Evolutionary conservation across 2,888 invertebrate genomes (phyloP).

Genomic region (Furcula furcula): DNA sequence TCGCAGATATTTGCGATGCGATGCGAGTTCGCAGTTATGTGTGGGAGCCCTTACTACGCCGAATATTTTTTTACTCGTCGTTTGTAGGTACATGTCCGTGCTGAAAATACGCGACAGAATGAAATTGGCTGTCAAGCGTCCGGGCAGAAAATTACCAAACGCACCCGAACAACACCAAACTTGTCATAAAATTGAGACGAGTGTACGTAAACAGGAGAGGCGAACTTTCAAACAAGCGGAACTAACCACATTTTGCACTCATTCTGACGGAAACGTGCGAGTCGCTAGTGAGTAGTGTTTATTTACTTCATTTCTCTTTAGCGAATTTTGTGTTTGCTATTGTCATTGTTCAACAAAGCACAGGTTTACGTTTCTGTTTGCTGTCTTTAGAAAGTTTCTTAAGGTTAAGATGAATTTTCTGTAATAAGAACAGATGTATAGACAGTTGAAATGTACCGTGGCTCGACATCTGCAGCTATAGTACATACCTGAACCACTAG

Average conservation of each 20-base stretch:
- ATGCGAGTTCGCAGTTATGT: too few species aligned
- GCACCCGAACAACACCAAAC: background rate
- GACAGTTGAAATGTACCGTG: too few species aligned
- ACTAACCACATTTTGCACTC: background rate
- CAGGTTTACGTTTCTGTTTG: too few species aligned
- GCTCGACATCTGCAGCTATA: too few species aligned
- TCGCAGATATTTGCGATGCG: too few species aligned
- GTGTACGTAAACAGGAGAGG: background rate
- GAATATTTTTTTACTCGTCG: too few species aligned
- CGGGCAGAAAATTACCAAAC: background rate
- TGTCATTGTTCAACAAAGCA: background rate
- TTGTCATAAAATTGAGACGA: background rate
- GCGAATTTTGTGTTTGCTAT: background rate
- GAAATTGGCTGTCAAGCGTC: background rate
- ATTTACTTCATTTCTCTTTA: background rate
- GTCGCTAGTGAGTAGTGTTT: background rate
- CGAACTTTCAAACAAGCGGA: background rate
- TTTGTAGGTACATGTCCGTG: too few species aligned
- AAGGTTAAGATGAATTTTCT: too few species aligned
- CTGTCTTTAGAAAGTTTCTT: too few species aligned
- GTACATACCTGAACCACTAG: too few species aligned
- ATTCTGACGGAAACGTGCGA: background rate
- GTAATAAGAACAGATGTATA: too few species aligned
- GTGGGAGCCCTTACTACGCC: too few species aligned
- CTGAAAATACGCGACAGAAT: background rate